Base-by-base conservation (phyloP, 1,140 invertebrate genomes). In the Notospermus geniculatus region DNA sequence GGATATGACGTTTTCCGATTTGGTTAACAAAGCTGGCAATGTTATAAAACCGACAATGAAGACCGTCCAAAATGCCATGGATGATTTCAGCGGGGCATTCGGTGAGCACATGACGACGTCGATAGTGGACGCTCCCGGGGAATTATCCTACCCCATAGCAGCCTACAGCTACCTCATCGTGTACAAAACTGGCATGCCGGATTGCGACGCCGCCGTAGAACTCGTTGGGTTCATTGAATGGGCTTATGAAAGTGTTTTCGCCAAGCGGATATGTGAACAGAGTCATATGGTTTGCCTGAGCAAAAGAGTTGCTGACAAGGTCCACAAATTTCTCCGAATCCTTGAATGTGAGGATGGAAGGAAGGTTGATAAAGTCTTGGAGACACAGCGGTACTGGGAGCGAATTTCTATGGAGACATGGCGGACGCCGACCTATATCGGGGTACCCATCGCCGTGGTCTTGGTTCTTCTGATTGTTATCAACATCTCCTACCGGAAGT, bases 101-200 rank as follows among this genome's bases (percentile, higher is more conserved):
- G n/a, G n/a, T n/a, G n/a, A 58, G 4, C 32, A 58, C 11, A 57
- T 63, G 0, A 65, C 70, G 22, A 61, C 60, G 4, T 29, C 30
- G 25, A 57, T 77, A 1, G 58, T 62, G 0, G 67, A 76, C 57
- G 25, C 60, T 0, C 41, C 41, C 1, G 52, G 52, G 5, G 5
- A 28, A 0, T 53, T 53, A 4, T 61, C 68, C 29, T 77, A 77
- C 60, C 75, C 75, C 0, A 68, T 77, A 9, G 62, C 67, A 25
- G 60, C 61, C 4, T 76, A 68, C 57, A 73, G 72, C 7, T 77
- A 72, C 63, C 58, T 77, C 54, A 65, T 76, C 19, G 50, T 76
- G 11, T 57, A 65, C 41, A 60, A 59, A 29, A 68, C 64, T 1
- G 46, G n/a, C 30, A 73, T 70, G 64, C 30, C n/a, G 15, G 45